Conservation (phyloP, 2,888 invertebrate species). For the Pteria penguin region DNA sequence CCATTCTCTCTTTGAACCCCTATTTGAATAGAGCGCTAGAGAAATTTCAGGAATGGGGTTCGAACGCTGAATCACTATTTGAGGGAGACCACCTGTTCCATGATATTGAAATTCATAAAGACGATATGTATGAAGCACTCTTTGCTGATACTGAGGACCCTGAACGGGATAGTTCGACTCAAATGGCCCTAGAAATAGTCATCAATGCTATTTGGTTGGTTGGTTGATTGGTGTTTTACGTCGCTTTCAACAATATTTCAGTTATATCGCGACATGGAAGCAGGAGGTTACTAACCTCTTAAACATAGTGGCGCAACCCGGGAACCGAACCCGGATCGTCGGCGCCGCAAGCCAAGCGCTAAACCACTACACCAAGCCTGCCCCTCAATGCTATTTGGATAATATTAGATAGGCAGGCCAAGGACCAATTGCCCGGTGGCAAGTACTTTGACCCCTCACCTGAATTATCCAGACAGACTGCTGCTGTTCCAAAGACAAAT, state of each 20-base stretch:
- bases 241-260: too few species aligned
- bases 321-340: too few species aligned
- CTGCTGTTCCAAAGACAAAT: slow-evolving; percentile 41
- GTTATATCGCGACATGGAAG: too few species aligned
- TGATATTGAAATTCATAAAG: slow-evolving; percentile 20
- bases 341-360: too few species aligned
- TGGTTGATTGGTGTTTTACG: too few species aligned
- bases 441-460: slow-evolving; percentile 18
- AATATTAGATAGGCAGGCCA: slow-evolving; percentile 44
- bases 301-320: too few species aligned
- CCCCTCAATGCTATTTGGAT: too few species aligned
- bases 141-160: slow-evolving; percentile 18
- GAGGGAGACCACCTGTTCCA: slow-evolving; percentile 10
- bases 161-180: slow-evolving; percentile 34
- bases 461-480: neutral
- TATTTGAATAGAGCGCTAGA: neutral
- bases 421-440: slow-evolving; percentile 42
- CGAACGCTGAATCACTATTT: neutral
- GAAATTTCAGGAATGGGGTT: neutral
- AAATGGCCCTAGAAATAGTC: slow-evolving; percentile 31
- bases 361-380: too few species aligned
- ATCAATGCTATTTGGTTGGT: slow-evolving; percentile 32
- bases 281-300: too few species aligned
- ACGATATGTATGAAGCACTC: slow-evolving; percentile 27
- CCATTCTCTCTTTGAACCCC: slow-evolving; percentile 15